These are phyloP conservation scores for Arctia plantaginis DNA, from an alignment of 2,888 invertebrate genomes.

Conservation along the genomic window DNA sequence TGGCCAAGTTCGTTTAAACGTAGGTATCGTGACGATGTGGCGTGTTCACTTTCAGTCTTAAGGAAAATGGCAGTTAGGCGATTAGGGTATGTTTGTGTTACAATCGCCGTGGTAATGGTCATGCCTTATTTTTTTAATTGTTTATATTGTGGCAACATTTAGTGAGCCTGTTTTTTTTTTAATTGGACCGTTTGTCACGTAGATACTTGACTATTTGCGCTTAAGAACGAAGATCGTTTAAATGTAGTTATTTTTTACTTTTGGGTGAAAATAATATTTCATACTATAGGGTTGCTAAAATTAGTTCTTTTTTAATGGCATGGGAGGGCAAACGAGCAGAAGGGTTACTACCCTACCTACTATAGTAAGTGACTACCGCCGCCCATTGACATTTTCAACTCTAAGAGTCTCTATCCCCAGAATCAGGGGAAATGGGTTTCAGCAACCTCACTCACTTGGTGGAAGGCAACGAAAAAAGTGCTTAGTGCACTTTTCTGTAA, in stretches of 20 bases:
- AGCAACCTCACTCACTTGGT: too few relatives aligned
- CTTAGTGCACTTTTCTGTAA: too few relatives aligned
- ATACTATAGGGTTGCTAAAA: not conserved
- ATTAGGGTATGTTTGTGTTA: conserved; percentile 7
- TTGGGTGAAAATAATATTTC: too few relatives aligned
- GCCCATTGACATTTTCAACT: too few relatives aligned
- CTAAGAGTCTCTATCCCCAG: not conserved
- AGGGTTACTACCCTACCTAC: too few relatives aligned
- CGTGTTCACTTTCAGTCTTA: conserved; percentile 21
- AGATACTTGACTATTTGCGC: not conserved
- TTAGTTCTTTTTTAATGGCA: not conserved
- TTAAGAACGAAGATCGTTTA: not conserved
- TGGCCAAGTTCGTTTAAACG: conserved; percentile 27
- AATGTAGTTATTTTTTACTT: too few relatives aligned
- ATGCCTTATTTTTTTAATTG: not conserved
- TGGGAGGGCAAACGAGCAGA: too few relatives aligned
- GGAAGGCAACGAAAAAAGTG: too few relatives aligned
- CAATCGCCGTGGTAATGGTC: conserved; percentile 3
- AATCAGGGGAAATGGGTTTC: not conserved
- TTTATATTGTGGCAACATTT: not conserved
- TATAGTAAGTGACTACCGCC: too few relatives aligned
- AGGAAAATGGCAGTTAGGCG: conserved; percentile 6
- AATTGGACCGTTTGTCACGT: not conserved
- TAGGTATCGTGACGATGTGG: conserved; percentile 17
- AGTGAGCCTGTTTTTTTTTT: not conserved